Evolutionary conservation across 2,888 invertebrate species (phyloP).

Genomic region (Laspeyria flexula): DNA sequence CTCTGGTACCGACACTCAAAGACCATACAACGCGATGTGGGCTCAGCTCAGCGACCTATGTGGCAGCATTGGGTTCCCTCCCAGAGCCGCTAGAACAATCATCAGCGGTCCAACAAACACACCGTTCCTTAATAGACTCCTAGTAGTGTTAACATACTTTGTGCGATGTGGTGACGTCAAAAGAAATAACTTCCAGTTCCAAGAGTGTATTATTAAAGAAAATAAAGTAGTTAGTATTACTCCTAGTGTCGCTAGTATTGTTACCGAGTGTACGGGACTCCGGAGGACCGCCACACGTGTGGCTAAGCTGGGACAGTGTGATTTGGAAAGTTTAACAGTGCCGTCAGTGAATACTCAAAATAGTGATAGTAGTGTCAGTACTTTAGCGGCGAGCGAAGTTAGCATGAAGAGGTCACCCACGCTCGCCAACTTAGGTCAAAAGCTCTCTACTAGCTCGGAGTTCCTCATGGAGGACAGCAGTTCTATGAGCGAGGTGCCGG

Average conservation of each 20-base stretch:
- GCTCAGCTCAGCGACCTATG: constrained; percentile 94
- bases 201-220: constrained; percentile 66
- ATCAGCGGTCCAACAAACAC: constrained; percentile 89
- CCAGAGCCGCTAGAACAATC: constrained; percentile 92
- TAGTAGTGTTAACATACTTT: constrained; percentile 94
- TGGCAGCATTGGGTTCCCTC: constrained; percentile 93
- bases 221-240: constrained; percentile 60
- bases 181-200: constrained; percentile 74
- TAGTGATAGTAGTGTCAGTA: constrained; percentile 69
- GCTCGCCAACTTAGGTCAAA: constrained; percentile 65
- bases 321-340: constrained; percentile 51
- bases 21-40: constrained; percentile 95
- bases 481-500: constrained; percentile 51
- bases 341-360: constrained; percentile 61
- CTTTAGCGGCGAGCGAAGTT: constrained; percentile 62
- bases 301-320: constrained; percentile 43
- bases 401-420: constrained; percentile 70
- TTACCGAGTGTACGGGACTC: constrained; percentile 31
- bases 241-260: constrained; percentile 2
- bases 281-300: constrained; percentile 49
- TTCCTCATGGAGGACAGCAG: constrained; percentile 45
- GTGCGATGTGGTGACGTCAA: constrained; percentile 92
- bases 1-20: constrained; percentile 25
- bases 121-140: constrained; percentile 89
- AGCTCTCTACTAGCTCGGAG: constrained; percentile 73